phyloP scores from a whole-genome alignment of 2,888 invertebrate species.

The Tribolium freemani region DNA sequence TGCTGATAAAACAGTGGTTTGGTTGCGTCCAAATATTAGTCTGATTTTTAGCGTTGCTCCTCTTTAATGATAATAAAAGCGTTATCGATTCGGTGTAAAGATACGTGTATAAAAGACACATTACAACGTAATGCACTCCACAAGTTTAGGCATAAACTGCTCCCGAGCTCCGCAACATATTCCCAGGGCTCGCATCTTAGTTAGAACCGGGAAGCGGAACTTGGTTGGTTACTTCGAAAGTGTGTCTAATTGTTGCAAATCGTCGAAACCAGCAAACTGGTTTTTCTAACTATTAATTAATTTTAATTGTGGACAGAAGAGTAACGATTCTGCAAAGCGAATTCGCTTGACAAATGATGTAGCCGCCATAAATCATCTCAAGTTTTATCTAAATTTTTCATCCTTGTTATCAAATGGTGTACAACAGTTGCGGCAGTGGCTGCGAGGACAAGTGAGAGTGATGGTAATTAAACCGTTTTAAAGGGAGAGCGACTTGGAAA shows the following conservation, averaged over 20 bases:
- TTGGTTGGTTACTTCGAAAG: slow-evolving; percentile 31
- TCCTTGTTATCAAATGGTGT: slow-evolving; percentile 30
- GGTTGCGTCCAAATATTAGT: neutral
- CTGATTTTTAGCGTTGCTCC: neutral
- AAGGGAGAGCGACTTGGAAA: neutral
- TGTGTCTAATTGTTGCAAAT: slow-evolving; percentile 40
- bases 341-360: slow-evolving; percentile 44
- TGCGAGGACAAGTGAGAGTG: slow-evolving; percentile 5
- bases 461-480: slow-evolving; percentile 22
- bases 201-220: slow-evolving; percentile 31
- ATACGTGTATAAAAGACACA: slow-evolving; percentile 41
- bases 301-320: slow-evolving; percentile 36
- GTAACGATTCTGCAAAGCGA: slow-evolving; percentile 30
- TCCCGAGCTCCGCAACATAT: slow-evolving; percentile 35
- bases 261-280: slow-evolving; percentile 22
- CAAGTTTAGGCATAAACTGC: slow-evolving; percentile 44
- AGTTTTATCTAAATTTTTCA: slow-evolving; percentile 45
- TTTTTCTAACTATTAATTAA: slow-evolving; percentile 37
- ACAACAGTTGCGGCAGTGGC: slow-evolving; percentile 2
- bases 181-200: slow-evolving; percentile 39
- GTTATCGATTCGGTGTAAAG: slow-evolving; percentile 41
- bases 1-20: no score
- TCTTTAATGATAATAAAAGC: slow-evolving; percentile 30
- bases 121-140: slow-evolving; percentile 46
- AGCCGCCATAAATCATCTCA: slow-evolving; percentile 42